A percentile compares a stretch with the other conserved stretches of the same genome.
Evolutionary conservation across 2,888 invertebrate genomes (phyloP).

Genomic region (Stegophylla sp.): DNA sequence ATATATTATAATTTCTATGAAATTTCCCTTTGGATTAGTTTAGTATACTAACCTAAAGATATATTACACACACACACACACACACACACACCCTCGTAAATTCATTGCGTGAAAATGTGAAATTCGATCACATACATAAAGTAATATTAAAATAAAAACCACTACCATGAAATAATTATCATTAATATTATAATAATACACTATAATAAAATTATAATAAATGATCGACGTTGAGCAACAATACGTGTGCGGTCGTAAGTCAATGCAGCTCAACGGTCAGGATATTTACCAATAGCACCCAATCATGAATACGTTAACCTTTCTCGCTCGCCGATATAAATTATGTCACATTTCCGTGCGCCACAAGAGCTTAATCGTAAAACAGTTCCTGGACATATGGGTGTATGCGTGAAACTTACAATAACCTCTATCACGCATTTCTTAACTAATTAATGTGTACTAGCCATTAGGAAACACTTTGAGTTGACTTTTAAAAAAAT

Average conservation of each 20-base stretch:
- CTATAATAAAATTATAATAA: constrained; percentile 6
- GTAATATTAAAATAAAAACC: constrained; percentile 15
- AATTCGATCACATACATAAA: constrained; percentile 5
- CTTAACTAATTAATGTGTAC: not conserved
- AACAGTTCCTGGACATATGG: not conserved
- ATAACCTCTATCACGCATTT: too few relatives aligned
- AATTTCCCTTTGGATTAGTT: not conserved
- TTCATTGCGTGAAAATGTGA: not conserved
- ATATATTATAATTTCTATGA: not conserved
- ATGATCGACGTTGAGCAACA: constrained; percentile 21
- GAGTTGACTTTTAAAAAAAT: too few relatives aligned
- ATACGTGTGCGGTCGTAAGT: constrained; percentile 38
- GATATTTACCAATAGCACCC: constrained; percentile 26
- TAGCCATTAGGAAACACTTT: too few relatives aligned
- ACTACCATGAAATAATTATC: not conserved
- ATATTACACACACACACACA: too few relatives aligned
- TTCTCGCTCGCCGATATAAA: constrained; percentile 23
- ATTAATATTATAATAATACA: constrained; percentile 19
- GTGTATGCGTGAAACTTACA: not conserved
- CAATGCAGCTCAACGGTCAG: not conserved
- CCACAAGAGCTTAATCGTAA: not conserved
- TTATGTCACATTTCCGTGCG: constrained; percentile 8
- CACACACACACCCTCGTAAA: too few relatives aligned
- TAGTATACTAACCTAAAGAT: too few relatives aligned
- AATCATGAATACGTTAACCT: constrained; percentile 47